These are phyloP conservation scores for Delia radicum DNA, from an alignment of 1,140 invertebrate genomes.

Conservation along the genomic window DNA sequence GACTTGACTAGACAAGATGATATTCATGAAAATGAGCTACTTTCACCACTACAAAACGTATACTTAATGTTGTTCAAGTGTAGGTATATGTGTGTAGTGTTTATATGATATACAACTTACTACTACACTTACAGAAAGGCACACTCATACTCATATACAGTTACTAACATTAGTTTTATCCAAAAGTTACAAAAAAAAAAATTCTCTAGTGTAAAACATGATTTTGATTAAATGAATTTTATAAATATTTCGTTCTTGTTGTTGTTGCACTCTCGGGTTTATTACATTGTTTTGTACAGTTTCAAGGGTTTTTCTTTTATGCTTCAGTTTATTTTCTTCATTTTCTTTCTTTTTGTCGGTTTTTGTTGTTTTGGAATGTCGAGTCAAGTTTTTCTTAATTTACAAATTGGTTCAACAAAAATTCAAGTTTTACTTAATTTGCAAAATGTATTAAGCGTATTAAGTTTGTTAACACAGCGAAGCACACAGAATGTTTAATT, in stretches of 20 bases:
- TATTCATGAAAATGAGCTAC: neutral
- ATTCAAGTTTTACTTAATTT: neutral
- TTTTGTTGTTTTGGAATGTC: neutral
- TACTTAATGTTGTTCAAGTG: neutral
- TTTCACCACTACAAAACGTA: too few relatives aligned
- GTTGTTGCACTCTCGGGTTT: neutral
- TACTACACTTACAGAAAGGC: neutral
- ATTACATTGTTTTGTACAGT: neutral
- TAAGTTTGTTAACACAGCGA: too few relatives aligned
- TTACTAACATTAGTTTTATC: neutral
- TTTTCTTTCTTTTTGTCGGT: neutral
- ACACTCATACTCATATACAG: too few relatives aligned
- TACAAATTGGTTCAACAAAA: neutral
- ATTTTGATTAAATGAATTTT: neutral
- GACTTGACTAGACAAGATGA: slow-evolving; percentile 3
- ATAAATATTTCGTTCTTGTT: neutral
- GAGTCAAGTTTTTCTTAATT: neutral
- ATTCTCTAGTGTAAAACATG: neutral
- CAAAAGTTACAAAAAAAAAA: neutral
- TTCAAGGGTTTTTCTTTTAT: neutral
- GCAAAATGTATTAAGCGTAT: neutral
- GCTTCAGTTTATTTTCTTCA: neutral
- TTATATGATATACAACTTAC: neutral
- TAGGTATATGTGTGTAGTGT: neutral
- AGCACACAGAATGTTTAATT: too few relatives aligned